Percentiles rank a stretch among this genome's conserved stretches.
phyloP scores from a whole-genome alignment of 2,797 vertebrate genomes.

The Neosilurus mollespiculum region DNA sequence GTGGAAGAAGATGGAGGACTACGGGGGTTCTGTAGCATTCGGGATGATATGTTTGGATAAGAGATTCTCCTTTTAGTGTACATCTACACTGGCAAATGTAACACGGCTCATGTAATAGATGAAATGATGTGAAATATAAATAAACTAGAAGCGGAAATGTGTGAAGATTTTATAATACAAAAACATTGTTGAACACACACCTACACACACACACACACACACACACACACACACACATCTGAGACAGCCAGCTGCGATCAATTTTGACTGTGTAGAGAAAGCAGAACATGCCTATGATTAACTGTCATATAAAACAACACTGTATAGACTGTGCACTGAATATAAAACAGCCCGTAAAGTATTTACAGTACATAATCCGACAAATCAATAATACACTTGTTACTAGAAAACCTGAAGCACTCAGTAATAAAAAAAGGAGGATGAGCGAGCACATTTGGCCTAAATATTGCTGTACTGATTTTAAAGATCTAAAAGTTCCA shows the following conservation, averaged over 20 bases:
- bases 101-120: conserved; percentile 5
- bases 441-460: too few species aligned
- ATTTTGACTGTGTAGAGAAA: neutral
- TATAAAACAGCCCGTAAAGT: neutral
- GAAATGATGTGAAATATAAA: conserved; percentile 14
- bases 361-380: neutral
- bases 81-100: conserved; percentile 8
- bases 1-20: conserved; percentile 18
- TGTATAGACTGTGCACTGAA: neutral
- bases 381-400: neutral
- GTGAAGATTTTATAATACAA: conserved; percentile 4
- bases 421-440: neutral
- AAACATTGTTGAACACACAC: neutral
- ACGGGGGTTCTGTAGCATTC: neutral
- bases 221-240: neutral
- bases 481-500: neutral
- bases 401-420: neutral
- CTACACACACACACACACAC: neutral
- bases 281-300: neutral
- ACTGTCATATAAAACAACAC: neutral
- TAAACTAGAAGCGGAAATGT: neutral
- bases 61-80: conserved; percentile 16
- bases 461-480: neutral
- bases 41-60: conserved; percentile 15
- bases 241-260: neutral